Evolutionary conservation across 1,140 invertebrate genomes (phyloP).

Genomic region (Nasonia vitripennis): DNA sequence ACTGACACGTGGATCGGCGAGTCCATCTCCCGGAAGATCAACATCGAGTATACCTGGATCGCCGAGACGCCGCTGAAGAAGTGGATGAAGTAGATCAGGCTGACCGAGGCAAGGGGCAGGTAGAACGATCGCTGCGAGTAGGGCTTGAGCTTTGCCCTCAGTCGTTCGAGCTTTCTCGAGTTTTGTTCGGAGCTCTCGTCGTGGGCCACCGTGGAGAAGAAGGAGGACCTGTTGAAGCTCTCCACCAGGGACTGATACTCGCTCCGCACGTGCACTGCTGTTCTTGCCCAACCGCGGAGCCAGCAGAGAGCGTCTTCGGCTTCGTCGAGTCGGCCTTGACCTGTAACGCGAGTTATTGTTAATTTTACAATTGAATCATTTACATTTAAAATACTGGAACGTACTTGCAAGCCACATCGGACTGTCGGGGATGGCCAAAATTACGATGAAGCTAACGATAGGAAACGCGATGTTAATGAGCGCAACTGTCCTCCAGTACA

Average conservation of each 20-base stretch:
- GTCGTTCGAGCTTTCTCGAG: not conserved
- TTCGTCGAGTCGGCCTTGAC: constrained; percentile 77
- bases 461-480: constrained; percentile 81
- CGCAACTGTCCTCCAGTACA: constrained; percentile 82
- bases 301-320: constrained; percentile 77
- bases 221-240: constrained; percentile 62
- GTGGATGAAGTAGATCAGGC: constrained; percentile 80
- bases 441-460: constrained; percentile 77
- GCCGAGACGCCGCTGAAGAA: constrained; percentile 84
- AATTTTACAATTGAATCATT: constrained; percentile 22
- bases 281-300: constrained; percentile 80
- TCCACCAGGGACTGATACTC: constrained; percentile 77
- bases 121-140: constrained; percentile 77
- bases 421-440: constrained; percentile 85
- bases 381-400: constrained; percentile 13
- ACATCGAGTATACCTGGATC: constrained; percentile 83
- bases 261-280: constrained; percentile 71
- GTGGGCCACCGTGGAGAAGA: not conserved
- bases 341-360: constrained; percentile 61
- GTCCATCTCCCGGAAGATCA: constrained; percentile 81
- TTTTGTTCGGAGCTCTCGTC: not conserved
- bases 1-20: constrained; percentile 79
- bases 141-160: constrained; percentile 30
- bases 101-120: constrained; percentile 79
- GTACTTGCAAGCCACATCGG: constrained; percentile 83